Conservation (phyloP, 2,888 invertebrate genomes). For the Latheticus oryzae region DNA sequence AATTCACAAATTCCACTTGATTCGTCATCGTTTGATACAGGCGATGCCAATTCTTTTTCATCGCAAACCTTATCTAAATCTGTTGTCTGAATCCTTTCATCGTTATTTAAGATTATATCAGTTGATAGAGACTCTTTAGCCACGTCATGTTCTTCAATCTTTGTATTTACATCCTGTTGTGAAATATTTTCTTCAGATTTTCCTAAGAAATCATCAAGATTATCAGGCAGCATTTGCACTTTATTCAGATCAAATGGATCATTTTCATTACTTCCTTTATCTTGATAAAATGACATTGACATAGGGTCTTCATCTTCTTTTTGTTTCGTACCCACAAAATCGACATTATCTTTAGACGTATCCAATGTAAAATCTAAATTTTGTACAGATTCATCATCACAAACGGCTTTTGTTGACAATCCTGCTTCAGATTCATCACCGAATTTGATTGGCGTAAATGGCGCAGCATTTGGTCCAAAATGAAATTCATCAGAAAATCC, state of each 20-base stretch:
- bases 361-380: slow-evolving; percentile 52
- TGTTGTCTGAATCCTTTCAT: slow-evolving; percentile 54
- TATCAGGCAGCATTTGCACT: slow-evolving; percentile 70
- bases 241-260: slow-evolving; percentile 71
- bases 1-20: slow-evolving; percentile 19
- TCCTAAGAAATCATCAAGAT: slow-evolving; percentile 61
- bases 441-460: slow-evolving; percentile 60
- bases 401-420: slow-evolving; percentile 68
- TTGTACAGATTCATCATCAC: slow-evolving; percentile 66
- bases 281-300: slow-evolving; percentile 75
- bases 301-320: slow-evolving; percentile 72
- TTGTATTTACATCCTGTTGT: slow-evolving; percentile 55
- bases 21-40: slow-evolving; percentile 24
- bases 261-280: slow-evolving; percentile 68
- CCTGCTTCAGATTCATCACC: slow-evolving; percentile 66
- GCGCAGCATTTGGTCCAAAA: slow-evolving; percentile 73
- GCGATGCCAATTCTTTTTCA: slow-evolving; percentile 50
- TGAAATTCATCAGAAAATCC: slow-evolving; percentile 68
- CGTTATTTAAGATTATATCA: slow-evolving; percentile 43
- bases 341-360: slow-evolving; percentile 43
- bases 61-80: slow-evolving; percentile 57
- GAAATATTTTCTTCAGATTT: slow-evolving; percentile 38
- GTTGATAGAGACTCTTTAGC: slow-evolving; percentile 29
- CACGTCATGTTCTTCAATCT: slow-evolving; percentile 57
- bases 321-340: slow-evolving; percentile 45